Base-by-base conservation (phyloP, 2,797 vertebrate species). In the Acipenser oxyrinchus region DNA sequence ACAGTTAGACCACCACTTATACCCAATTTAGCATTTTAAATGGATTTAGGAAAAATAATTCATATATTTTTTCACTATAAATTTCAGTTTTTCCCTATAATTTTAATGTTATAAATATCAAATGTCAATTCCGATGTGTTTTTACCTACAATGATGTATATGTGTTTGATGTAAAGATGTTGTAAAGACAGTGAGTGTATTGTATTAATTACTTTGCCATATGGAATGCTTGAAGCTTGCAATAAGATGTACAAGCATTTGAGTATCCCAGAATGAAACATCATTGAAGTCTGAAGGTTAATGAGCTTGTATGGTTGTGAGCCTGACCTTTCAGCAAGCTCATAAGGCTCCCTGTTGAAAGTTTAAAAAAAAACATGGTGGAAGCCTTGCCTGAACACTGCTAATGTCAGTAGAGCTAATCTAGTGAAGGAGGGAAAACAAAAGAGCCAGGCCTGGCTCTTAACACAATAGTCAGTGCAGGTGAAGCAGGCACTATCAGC, bases 401-500 rank as follows among this genome's bases (percentile, higher is more conserved):
- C 62, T 69, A 51, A 69, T 58, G 51, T 60, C 49, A 60, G 55
- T n/a, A 55, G 51, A 68, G 66, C 63, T 68, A 70, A 64, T 66
- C 49, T 66, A 49, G 50, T 65, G 60, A 58, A 64, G 63, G 10
- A 13, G 13, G 63, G 48, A 63, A 68, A 66, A 70, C 70, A 65
- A 71, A 69, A 74, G 68, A 66, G 65, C 37, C 65, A 69, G 68
- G 57, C 68, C 51, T 49, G 64, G 23, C 23, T 64, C 55, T 67
- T 72, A 67, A 65, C 67, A 64, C 68, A 15, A 60, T 72, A 72
- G 65, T 67, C 68, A 67, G 58, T 61, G 50, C 51, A 70, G 58
- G 71, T 67, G 57, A 58, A 72, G 65, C 52, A 62, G 55, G 10
- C 51, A 51, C 58, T 66, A 60, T 66, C 51, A 57, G 67, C 23